Conservation (phyloP, 2,797 vertebrate genomes). For the Platyrinchus mystaceus region DNA sequence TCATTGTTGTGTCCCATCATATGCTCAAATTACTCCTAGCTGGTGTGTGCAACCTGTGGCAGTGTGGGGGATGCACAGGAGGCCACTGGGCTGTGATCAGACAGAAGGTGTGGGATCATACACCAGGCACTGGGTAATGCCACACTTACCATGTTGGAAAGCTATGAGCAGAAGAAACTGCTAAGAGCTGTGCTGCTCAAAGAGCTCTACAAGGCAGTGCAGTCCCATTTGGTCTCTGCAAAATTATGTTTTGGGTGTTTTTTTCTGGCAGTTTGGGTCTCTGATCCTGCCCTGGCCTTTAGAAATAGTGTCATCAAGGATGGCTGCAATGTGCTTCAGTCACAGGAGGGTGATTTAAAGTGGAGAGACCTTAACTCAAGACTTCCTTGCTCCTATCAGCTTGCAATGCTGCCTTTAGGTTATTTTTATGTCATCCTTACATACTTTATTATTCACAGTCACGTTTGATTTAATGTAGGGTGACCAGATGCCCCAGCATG, state of each 20-base stretch:
- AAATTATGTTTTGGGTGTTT: not conserved
- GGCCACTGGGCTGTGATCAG: not conserved
- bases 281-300: not conserved
- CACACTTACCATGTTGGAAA: not conserved
- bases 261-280: not conserved
- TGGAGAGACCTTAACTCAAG: not conserved
- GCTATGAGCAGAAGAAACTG: not conserved
- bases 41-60: rapidly evolving
- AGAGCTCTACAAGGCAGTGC: not conserved
- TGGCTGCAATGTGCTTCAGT: not conserved
- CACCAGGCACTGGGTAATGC: rapidly evolving
- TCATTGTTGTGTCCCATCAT: not conserved
- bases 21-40: not conserved
- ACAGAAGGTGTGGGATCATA: rapidly evolving
- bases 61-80: not conserved
- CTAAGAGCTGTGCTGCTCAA: not conserved
- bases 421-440: slow-evolving; percentile 32
- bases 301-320: not conserved
- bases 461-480: not conserved
- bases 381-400: not conserved
- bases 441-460: not conserved
- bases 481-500: slow-evolving; percentile 37
- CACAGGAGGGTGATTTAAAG: not conserved
- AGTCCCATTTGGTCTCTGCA: not conserved
- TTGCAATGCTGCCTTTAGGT: not conserved